Conservation (phyloP, 2,797 vertebrate genomes). For the Trachurus trachurus region DNA sequence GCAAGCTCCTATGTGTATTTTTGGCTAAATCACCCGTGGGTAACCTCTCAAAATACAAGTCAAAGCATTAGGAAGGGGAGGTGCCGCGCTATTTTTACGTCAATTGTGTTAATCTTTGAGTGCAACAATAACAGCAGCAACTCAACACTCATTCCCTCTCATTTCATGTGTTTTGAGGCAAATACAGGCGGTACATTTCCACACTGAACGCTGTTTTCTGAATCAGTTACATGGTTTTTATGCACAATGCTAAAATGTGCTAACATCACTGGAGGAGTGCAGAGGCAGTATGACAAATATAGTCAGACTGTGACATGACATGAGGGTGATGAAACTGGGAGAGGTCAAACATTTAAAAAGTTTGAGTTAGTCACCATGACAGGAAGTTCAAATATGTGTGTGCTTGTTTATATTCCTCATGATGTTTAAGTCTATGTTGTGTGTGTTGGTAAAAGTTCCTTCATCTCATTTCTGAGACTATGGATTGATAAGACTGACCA, state of each 20-base stretch:
- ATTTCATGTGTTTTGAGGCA: conserved; percentile 19
- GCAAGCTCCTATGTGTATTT: conserved; percentile 33
- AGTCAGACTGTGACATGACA: conserved; percentile 5
- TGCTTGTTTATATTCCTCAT: conserved; percentile 13
- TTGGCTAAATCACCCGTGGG: conserved; percentile 24
- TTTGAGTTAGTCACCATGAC: conserved; percentile 1
- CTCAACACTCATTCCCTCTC: neutral
- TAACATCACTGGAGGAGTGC: conserved; percentile 10
- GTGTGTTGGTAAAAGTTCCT: neutral
- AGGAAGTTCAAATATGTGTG: conserved; percentile 4
- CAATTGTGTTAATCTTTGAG: conserved; percentile 63
- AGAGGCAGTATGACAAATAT: conserved; percentile 30
- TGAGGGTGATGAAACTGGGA: conserved; percentile 44
- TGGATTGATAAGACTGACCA: neutral
- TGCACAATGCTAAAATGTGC: neutral
- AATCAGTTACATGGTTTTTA: neutral
- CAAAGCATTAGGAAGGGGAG: conserved; percentile 39
- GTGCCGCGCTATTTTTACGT: conserved; percentile 34
- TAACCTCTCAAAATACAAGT: conserved; percentile 40
- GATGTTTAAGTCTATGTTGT: neutral
- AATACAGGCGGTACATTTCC: no score
- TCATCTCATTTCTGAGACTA: no score
- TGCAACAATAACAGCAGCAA: conserved; percentile 31
- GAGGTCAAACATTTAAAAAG: conserved; percentile 12
- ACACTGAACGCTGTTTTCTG: neutral